Conservation (phyloP, 2,888 invertebrate species). For the Eupithecia inturbata region DNA sequence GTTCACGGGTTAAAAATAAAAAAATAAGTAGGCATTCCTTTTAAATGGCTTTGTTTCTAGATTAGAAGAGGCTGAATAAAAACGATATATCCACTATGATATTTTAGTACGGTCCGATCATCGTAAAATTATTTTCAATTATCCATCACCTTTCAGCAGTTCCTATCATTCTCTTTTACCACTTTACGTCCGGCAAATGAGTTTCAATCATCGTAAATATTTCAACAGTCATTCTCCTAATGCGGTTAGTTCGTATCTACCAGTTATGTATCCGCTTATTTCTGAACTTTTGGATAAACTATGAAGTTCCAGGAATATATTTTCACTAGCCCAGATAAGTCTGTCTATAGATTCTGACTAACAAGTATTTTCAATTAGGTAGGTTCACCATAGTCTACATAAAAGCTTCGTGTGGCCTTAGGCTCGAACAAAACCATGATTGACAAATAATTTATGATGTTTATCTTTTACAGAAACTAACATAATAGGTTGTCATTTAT, state of each 20-base stretch:
- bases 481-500: constrained; percentile 73
- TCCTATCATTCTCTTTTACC: not conserved
- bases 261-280: not conserved
- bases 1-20: not conserved
- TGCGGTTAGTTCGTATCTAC: not conserved
- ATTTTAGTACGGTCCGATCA: not conserved
- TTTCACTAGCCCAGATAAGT: not conserved
- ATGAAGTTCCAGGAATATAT: not conserved
- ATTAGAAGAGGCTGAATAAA: not conserved
- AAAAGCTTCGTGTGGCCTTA: constrained; percentile 67
- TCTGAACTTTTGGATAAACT: not conserved
- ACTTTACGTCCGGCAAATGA: not conserved
- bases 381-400: constrained; percentile 44
- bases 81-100: not conserved
- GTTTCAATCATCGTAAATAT: constrained; percentile 1
- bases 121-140: constrained; percentile 1
- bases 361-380: constrained; percentile 48
- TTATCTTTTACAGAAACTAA: constrained; percentile 67
- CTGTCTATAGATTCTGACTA: constrained; percentile 6
- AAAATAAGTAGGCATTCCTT: not conserved
- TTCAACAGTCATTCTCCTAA: not conserved
- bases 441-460: constrained; percentile 73
- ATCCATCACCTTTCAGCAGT: not conserved
- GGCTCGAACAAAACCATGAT: constrained; percentile 65
- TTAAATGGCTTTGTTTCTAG: not conserved